Base-by-base conservation (phyloP, 2,888 invertebrate genomes). In the Poecilobothrus nobilitatus region DNA sequence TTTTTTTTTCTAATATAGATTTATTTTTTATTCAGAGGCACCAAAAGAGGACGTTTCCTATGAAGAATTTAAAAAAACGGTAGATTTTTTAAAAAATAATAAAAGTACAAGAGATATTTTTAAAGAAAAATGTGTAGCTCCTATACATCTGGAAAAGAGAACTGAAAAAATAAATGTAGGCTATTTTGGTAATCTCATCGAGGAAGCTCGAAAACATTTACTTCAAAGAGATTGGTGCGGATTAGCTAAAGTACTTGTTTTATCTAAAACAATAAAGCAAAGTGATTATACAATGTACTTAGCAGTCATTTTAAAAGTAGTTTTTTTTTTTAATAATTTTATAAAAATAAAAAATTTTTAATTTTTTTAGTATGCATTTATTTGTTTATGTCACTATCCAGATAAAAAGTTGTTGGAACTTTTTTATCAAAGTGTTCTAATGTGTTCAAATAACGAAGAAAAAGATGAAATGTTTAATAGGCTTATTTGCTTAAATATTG, bases 201-300 rank as follows among this genome's bases (percentile, higher is more conserved):
- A 53, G 15, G 68, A 68, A 63, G 68, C 68, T 41, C 63, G 70
- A 18, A 65, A 20, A 9, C 67, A 65, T 67, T 20, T 70, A n/a
- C 10, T 70, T 21, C 67, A 68, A 64, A 66, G 63, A 34, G 67
- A 70, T 68, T 70, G 70, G 70, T 63, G 10, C 1, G 67, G 66
- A 65, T 67, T 70, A 63, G 53, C 70, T 8, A 67, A 37, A 62
- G 18, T 70, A 18, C 37, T 70, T 20, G n/a, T 37, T 8, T 12
- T 63, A 6, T 21, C 34, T 2, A 70, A 70, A 62, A 63, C 68
- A 41, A 12, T 68, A 7, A 53, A 5, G 9, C 5, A 1, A 8
- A 15, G 10, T 7, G 15, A 63, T 20, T 63, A 66, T 1, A 6
- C 0, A 9, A 15, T 27, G 37, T 69, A 37, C 41, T 62, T 62